A percentile compares a stretch with the other conserved stretches of the same genome.
Evolutionary conservation across 2,113 vertebrate species (phyloP).

Genomic region (cattle (Bos taurus)): ARS-UCD2.0 NC_037347.1:26959001-26959500

Average conservation of each 20-base stretch:
- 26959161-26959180: neutral
- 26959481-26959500: neutral
- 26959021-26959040: constrained; percentile 13
- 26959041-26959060: neutral
- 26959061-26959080: neutral
- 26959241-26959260: neutral
- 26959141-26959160: neutral
- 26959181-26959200: neutral
- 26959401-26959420: neutral
- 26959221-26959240: neutral
- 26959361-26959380: neutral
- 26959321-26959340: neutral
- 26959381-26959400: neutral
- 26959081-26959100: neutral
- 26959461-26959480: neutral
- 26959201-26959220: neutral
- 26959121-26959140: neutral
- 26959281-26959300: neutral
- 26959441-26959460: neutral
- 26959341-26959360: neutral
- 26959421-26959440: neutral
- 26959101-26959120: neutral
- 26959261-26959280: neutral
- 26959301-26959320: neutral
- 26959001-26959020: constrained; percentile 44